Percentiles rank a stretch among this genome's conserved stretches.
phyloP scores from a whole-genome alignment of 2,888 invertebrate genomes.

The Ophonus ardosiacus region DNA sequence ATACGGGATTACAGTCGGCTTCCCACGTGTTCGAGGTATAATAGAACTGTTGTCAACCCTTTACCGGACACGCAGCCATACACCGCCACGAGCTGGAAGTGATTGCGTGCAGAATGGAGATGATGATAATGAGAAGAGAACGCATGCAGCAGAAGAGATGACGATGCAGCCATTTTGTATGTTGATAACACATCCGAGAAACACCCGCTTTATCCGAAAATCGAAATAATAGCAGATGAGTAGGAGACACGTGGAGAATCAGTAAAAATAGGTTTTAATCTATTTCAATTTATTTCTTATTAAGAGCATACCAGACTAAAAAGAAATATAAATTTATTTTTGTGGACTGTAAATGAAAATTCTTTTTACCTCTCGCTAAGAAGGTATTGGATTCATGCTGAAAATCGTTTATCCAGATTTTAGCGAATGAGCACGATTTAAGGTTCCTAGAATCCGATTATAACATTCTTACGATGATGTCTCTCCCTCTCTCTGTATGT shows the following conservation, averaged over 20 bases:
- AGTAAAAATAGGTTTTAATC: too few species aligned
- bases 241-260: not conserved
- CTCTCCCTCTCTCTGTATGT: too few species aligned
- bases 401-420: too few species aligned
- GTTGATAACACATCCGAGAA: not conserved
- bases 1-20: slow-evolving; percentile 41
- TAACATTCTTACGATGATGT: too few species aligned
- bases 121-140: not conserved
- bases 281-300: too few species aligned
- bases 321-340: too few species aligned
- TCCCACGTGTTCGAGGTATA: slow-evolving; percentile 22
- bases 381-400: too few species aligned
- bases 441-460: too few species aligned
- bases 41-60: slow-evolving; percentile 47
- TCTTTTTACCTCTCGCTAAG: too few species aligned
- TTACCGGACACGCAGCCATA: slow-evolving; percentile 32
- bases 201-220: not conserved
- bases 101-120: not conserved
- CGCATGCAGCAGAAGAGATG: not conserved
- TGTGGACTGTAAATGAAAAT: too few species aligned
- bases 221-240: not conserved
- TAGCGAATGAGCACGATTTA: too few species aligned
- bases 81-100: not conserved
- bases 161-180: not conserved
- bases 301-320: too few species aligned